Evolutionary conservation across 2,888 invertebrate genomes (phyloP), one percentile per base, ranked within the genome.

Genomic region (Anorthoa munda): DNA sequence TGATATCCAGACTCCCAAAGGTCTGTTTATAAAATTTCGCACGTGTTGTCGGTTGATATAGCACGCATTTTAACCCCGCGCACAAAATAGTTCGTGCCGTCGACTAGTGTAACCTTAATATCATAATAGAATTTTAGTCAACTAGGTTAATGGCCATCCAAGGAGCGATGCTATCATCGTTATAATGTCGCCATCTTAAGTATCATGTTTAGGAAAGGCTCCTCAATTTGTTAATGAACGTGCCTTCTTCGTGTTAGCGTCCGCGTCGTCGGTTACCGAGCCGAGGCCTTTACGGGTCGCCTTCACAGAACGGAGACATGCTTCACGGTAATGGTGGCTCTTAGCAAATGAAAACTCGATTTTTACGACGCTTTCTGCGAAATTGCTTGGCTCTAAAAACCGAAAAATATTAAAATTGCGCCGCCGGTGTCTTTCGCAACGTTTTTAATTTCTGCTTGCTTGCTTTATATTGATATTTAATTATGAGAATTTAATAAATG

Each of bases 321-420:
- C 80, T 82, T 90, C 88, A 89, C 84, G 81, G 87, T 91, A 93
- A 93, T 91, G 88, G 90, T 83, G 75, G 92, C 94, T 94, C 92
- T 95, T 94, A 93, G 93, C 92, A 91, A 95, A 95, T 94, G 92
- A 94, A 94, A 93, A 93, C 90, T 92, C 90, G 87, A 93, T 94
- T 94, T 92, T 94, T 93, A 95, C 90, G 92, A 93, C 87, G 92
- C 93, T 92, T 90, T 94, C 90, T 91, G 87, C 88, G 85, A 89
- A 92, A 95, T 95, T 93, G 91, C 90, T 86, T 86, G 77, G 83
- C 79, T 77, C 86, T 87, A 84, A 85, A 89, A 82, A 87, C 83
- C 84, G 85, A 88, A 86, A 88, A 87, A 89, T 90, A 90, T 92
- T 89, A 86, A 90, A 90, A 89, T 87, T 88, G 80, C 26, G 53